Percentiles rank a stretch among this genome's conserved stretches.
phyloP scores from a whole-genome alignment of 2,113 vertebrate genomes.

The Rhynchomys soricoides region DNA sequence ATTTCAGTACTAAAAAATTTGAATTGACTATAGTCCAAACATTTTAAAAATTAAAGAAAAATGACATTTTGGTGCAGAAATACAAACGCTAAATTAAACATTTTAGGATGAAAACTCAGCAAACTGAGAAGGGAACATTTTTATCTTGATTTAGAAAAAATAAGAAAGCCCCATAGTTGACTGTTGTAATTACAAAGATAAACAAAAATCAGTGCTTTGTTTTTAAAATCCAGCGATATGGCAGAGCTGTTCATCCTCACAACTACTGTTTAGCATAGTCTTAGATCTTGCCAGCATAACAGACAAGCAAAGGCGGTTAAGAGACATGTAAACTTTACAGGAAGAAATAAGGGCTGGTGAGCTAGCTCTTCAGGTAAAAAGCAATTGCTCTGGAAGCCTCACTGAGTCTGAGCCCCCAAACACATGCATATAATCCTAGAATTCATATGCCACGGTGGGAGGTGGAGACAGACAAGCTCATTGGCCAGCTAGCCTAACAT shows the following conservation, averaged over 20 bases:
- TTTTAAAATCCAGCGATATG: not conserved
- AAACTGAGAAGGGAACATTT: not conserved
- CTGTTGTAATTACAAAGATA: not conserved
- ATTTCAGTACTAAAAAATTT: slow-evolving; percentile 25
- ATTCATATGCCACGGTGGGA: not conserved
- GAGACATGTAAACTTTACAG: not conserved
- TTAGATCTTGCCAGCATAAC: not conserved
- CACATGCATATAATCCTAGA: not conserved
- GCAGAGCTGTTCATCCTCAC: not conserved
- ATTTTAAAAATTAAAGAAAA: slow-evolving; percentile 43
- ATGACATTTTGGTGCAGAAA: not conserved
- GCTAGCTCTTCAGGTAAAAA: not conserved
- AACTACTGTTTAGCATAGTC: not conserved
- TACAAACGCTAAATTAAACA: slow-evolving; percentile 26
- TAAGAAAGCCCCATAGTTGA: not conserved
- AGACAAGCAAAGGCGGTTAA: not conserved
- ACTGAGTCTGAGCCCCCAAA: not conserved
- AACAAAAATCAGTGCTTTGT: not conserved
- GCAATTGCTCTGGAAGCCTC: not conserved
- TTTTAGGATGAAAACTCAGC: not conserved
- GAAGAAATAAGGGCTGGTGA: not conserved
- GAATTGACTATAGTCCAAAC: not conserved
- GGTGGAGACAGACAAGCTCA: not conserved
- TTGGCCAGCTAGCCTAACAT: not conserved
- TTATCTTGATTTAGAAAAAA: slow-evolving; percentile 28